Evolutionary conservation across 1,140 invertebrate species (phyloP), one percentile per base, ranked within the genome.

Genomic region (Mya arenaria): DNA sequence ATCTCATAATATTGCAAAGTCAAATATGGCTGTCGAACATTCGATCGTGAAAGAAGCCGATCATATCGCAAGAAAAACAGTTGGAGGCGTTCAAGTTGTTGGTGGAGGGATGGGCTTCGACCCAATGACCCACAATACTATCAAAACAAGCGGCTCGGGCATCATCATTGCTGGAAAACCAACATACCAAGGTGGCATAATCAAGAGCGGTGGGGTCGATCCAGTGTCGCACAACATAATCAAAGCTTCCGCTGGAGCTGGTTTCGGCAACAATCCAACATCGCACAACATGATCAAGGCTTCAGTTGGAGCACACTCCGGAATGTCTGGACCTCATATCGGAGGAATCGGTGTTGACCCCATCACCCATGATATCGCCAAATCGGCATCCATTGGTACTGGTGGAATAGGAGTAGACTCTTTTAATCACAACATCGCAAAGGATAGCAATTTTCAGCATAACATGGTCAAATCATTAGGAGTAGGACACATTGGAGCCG

Each of bases 51-150:
- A 52, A 28, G 71, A 74, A 28, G 55, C 71, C 37, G 62, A 60
- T 28, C 71, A 72, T 36, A 72, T 72, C 0, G 69, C 25, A 34
- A 36, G 44, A 37, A 72, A 72, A 72, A 72, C 69, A 0, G 37
- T 72, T 34, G 39, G 36, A 23, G 30, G 4, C 17, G 17, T 23
- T 28, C 60, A 19, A 34, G 60, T 62, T 8, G 25, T 52, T 10
- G 60, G 60, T 15, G 32, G 23, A 15, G 30, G n/a, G 60, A 28
- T 19, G 28, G 19, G 1, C 1, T 19, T 2, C 4, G 28, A 62
- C 60, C 60, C 3, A 62, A 62, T 62, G 4, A 17, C 17, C 19
- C 60, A 25, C 60, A 62, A 25, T 62, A 34, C 17, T 17, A 17
- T 28, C 2, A 62, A 62, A 17, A 17, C 60, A 3, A 62, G n/a